phyloP scores from a whole-genome alignment of 1,140 invertebrate genomes.

The Theocolax elegans region DNA sequence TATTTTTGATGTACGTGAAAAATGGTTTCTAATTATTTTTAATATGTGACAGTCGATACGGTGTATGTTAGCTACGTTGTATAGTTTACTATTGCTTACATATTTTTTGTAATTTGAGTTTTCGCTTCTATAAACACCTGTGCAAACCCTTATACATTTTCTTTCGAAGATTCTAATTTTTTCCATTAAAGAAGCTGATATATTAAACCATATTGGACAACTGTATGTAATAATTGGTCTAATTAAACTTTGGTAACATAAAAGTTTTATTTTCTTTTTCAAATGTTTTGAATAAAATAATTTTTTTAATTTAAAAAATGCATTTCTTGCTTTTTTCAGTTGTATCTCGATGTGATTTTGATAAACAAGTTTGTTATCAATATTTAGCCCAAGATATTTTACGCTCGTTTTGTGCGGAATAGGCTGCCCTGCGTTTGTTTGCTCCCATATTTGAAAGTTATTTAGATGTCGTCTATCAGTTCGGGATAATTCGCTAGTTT shows the following conservation, averaged over 20 bases:
- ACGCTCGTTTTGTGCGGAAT: not conserved
- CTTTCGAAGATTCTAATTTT: conserved; percentile 30
- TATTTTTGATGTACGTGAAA: not conserved
- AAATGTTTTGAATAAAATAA: too few species aligned
- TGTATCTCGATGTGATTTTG: conserved; percentile 9
- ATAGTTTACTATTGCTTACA: conserved; percentile 31
- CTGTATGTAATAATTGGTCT: conserved; percentile 39
- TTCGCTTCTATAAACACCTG: too few species aligned
- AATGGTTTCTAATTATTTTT: not conserved
- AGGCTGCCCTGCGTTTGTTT: not conserved
- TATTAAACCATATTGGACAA: conserved; percentile 38
- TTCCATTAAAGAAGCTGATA: conserved; percentile 19
- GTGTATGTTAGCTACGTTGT: conserved; percentile 32
- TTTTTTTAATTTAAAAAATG: not conserved
- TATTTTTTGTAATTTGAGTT: conserved; percentile 14
- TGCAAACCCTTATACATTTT: too few species aligned
- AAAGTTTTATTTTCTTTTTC: conserved; percentile 31
- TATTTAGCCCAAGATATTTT: not conserved
- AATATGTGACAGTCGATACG: too few species aligned
- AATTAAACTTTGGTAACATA: conserved; percentile 32
- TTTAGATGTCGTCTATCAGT: not conserved
- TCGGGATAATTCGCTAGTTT: not conserved
- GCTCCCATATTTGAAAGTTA: not conserved
- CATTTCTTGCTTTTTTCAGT: conserved; percentile 13
- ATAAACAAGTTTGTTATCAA: conserved; percentile 9